A percentile compares a stretch with the other conserved stretches of the same genome.
Conservation (phyloP, 2,113 vertebrate genomes). For the Gadus macrocephalus region DNA sequence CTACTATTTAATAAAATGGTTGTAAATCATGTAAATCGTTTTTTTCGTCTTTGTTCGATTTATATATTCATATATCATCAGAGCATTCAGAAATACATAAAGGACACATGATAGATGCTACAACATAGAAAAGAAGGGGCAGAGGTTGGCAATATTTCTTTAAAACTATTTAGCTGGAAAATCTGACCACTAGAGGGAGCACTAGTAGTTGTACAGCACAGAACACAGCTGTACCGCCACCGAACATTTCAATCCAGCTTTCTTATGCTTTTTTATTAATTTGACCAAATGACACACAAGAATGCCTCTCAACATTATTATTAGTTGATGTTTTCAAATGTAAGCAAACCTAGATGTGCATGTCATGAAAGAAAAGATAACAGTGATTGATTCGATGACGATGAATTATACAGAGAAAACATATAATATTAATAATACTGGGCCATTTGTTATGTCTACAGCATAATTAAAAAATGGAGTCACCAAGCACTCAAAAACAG, state of each 20-base stretch:
- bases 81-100: too few relatives aligned
- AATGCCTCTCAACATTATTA: neutral
- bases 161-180: too few relatives aligned
- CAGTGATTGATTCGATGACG: neutral
- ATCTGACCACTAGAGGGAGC: constrained; percentile 53
- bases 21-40: too few relatives aligned
- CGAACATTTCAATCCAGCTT: too few relatives aligned
- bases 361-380: neutral
- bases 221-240: too few relatives aligned
- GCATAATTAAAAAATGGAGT: constrained; percentile 18
- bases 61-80: too few relatives aligned
- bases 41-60: too few relatives aligned
- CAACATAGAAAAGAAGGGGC: too few relatives aligned
- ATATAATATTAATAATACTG: constrained; percentile 1
- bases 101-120: too few relatives aligned
- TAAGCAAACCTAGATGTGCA: neutral
- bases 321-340: neutral
- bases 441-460: constrained; percentile 4
- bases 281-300: neutral
- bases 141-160: too few relatives aligned
- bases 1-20: too few relatives aligned
- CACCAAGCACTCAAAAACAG: constrained; percentile 9
- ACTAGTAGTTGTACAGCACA: constrained; percentile 24
- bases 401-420: neutral
- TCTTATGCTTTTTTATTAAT: neutral